Base-by-base conservation (phyloP, 2,888 invertebrate genomes). In the Archips xylosteana region DNA sequence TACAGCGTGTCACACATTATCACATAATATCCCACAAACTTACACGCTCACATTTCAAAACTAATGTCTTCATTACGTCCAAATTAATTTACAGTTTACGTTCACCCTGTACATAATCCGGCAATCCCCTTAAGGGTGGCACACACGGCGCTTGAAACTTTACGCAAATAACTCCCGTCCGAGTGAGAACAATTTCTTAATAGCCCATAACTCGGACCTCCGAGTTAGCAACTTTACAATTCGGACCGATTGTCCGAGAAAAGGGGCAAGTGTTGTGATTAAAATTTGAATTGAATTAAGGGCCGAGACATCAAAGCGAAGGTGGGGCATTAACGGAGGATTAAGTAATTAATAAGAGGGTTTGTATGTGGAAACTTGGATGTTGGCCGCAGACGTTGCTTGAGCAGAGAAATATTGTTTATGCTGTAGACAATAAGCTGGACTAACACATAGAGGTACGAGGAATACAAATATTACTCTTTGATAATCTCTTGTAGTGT, bases 181-280 rank as follows among this genome's bases (percentile, higher is more conserved):
- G 73, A 64, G 63, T 63, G 64, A 69, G 73, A 73, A 73, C 73
- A 73, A 73, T 73, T 69, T 73, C 73, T 73, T 73, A 73, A 73
- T 73, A 68, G 73, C 68, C 73, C 68, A 73, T 73, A 73, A 73
- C 73, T 73, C 68, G 68, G 67, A 59, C 36, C 4, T 34, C 1
- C 57, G 67, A 63, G 65, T 71, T 61, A 64, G 65, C 57, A 59
- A 73, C 68, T 73, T 39, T 62, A 62, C 42, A 39, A 54, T 42
- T 70, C 70, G 62, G 70, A 62, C 54, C 62, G 65, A 65, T 65
- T 65, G 65, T 65, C 65, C 65, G 51, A 65, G 65, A 60, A 60
- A 60, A 60, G 60, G 60, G 54, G 45, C 34, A 65, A 71, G 66
- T 71, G 68, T 73, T 69, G 68, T 64, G 73, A 73, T 73, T 73